Percentiles rank a stretch among this genome's conserved stretches.
phyloP scores from a whole-genome alignment of 2,797 vertebrate species.

The Chrysocyon brachyurus region DNA sequence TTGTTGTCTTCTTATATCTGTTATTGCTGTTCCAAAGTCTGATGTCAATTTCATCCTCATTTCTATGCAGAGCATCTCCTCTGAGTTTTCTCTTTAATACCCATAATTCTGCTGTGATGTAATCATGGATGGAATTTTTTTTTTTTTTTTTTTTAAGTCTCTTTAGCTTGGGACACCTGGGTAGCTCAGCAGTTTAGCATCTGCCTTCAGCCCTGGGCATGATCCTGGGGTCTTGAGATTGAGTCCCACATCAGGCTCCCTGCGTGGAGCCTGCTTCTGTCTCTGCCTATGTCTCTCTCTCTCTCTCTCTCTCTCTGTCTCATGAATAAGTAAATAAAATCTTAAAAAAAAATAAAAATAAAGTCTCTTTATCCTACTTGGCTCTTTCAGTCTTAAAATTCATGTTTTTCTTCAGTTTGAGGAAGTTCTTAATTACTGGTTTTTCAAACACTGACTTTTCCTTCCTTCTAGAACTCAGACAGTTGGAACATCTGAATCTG shows the following conservation, averaged over 20 bases:
- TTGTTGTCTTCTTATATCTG: neutral
- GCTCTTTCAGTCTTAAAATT: constrained; percentile 17
- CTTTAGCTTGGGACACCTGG: no score
- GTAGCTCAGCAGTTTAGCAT: no score
- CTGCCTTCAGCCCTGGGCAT: no score
- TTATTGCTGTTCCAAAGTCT: neutral
- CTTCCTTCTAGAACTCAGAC: neutral
- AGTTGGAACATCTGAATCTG: neutral
- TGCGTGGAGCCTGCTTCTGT: no score
- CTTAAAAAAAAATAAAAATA: no score
- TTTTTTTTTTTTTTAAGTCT: neutral
- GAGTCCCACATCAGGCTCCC: no score
- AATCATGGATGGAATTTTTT: neutral
- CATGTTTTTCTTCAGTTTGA: neutral
- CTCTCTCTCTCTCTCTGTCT: no score
- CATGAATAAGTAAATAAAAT: no score
- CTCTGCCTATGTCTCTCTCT: no score
- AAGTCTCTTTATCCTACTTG: neutral
- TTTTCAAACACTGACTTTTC: neutral
- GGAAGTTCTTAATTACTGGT: neutral
- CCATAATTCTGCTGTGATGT: neutral
- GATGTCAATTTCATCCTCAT: neutral
- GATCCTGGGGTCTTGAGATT: no score
- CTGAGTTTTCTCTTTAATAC: constrained; percentile 20
- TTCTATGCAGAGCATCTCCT: neutral